Conservation (phyloP, 2,113 vertebrate species). For the Gyps fulvus region DNA sequence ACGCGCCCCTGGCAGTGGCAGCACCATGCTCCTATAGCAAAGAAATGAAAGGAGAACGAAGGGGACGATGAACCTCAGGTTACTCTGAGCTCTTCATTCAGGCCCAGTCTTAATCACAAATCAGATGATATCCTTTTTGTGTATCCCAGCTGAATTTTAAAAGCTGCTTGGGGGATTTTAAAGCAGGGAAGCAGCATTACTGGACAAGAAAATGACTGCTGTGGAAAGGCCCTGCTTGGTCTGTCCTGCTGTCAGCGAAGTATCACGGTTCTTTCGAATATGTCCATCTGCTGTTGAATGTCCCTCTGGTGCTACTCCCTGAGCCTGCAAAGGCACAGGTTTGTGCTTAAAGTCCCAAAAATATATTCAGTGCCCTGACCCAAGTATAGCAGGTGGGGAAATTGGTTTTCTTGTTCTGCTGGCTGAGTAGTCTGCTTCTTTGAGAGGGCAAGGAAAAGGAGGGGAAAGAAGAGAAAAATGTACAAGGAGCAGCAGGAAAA, state of each 20-base stretch:
- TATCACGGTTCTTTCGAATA: background rate
- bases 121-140: background rate
- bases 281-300: background rate
- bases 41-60: background rate
- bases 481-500: background rate
- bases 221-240: background rate
- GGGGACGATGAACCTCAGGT: background rate
- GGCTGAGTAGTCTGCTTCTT: background rate
- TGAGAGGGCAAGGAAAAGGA: background rate
- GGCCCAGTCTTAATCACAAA: background rate
- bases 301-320: background rate
- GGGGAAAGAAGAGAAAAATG: background rate
- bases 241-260: background rate
- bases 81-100: background rate
- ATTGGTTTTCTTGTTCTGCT: background rate
- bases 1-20: background rate
- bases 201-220: background rate
- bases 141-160: background rate
- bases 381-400: background rate
- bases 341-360: background rate
- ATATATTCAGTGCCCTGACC: background rate
- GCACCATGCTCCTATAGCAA: rapidly evolving
- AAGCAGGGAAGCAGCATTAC: background rate
- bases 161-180: background rate
- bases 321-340: background rate